Evolutionary conservation across 1,140 invertebrate species (phyloP).

Genomic region (Drosophila lowei): DNA sequence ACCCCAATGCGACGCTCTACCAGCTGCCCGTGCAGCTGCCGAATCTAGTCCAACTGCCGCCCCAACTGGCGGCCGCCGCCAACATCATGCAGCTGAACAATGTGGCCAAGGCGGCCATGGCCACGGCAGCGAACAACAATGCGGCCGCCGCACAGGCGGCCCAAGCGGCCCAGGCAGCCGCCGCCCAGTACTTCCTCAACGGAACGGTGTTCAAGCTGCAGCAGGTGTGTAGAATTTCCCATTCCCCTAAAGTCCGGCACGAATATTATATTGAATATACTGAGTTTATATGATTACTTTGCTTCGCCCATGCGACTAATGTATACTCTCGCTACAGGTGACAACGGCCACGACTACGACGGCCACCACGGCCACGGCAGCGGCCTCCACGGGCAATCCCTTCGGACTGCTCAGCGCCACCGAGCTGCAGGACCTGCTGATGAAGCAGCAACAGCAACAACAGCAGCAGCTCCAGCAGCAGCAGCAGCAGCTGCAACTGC

Average conservation of each 20-base stretch:
- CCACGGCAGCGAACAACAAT: conserved; percentile 63
- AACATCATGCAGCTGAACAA: conserved; percentile 81
- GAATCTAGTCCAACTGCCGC: conserved; percentile 82
- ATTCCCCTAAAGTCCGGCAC: no score
- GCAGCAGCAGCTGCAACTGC: conserved; percentile 50
- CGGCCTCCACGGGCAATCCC: conserved; percentile 62
- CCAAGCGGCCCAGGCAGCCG: conserved; percentile 74
- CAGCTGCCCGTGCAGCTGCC: conserved; percentile 80
- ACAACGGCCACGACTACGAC: conserved; percentile 79
- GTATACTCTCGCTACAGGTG: conserved; percentile 14
- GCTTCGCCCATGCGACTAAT: no score
- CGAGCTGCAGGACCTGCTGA: conserved; percentile 66
- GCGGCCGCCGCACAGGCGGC: conserved; percentile 65
- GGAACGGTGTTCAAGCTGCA: conserved; percentile 82
- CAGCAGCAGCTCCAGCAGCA: conserved; percentile 41
- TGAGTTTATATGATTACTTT: no score
- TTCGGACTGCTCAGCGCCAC: conserved; percentile 66
- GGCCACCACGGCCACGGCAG: conserved; percentile 70
- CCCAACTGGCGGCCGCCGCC: conserved; percentile 73
- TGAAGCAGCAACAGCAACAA: conserved; percentile 65
- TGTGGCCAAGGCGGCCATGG: conserved; percentile 67
- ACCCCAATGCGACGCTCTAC: conserved; percentile 67
- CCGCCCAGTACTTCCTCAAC: conserved; percentile 80
- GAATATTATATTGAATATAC: no score
- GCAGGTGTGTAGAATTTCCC: conserved; percentile 19